Percentiles rank a stretch among this genome's conserved stretches.
These are phyloP conservation scores for Chloroclysta siterata DNA, from an alignment of 2,888 invertebrate species.

Conservation along the genomic window DNA sequence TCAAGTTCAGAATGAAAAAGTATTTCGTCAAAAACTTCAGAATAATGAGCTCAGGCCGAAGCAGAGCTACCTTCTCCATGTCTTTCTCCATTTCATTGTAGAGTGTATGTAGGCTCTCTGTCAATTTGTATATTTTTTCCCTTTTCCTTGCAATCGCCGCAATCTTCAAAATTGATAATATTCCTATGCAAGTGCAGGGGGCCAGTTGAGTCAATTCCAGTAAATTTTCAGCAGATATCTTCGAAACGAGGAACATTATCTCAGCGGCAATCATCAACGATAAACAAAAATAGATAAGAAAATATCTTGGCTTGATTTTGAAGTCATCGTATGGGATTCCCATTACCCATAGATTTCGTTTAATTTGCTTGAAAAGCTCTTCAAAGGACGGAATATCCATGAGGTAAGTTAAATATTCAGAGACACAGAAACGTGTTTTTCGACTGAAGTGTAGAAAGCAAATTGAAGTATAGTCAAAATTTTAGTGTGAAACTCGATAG, in stretches of 20 bases:
- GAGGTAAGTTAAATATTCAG: constrained; percentile 1
- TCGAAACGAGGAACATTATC: constrained; percentile 55
- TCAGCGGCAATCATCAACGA: constrained; percentile 53
- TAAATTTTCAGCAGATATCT: constrained; percentile 61
- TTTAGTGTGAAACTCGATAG: constrained; percentile 1
- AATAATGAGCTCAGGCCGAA: constrained; percentile 53
- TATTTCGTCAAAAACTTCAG: constrained; percentile 61
- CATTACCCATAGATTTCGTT: constrained; percentile 56
- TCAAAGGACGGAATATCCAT: constrained; percentile 62
- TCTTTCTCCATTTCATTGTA: constrained; percentile 53
- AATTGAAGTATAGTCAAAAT: constrained; percentile 9
- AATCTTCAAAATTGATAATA: constrained; percentile 59
- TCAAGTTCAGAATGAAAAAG: constrained; percentile 63
- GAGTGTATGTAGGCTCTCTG: constrained; percentile 49
- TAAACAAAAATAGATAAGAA: constrained; percentile 43
- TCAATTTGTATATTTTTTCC: constrained; percentile 54
- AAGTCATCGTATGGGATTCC: constrained; percentile 57
- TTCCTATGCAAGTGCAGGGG: constrained; percentile 61
- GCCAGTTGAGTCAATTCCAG: constrained; percentile 63
- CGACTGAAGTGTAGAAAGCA: constrained; percentile 12
- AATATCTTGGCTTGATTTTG: constrained; percentile 51
- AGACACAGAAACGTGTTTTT: constrained; percentile 7
- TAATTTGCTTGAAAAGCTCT: constrained; percentile 59
- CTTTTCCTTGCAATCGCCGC: constrained; percentile 46
- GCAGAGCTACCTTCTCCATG: constrained; percentile 45